Base-by-base conservation (phyloP, 2,797 vertebrate genomes). In the Sebastes flavidus region DNA sequence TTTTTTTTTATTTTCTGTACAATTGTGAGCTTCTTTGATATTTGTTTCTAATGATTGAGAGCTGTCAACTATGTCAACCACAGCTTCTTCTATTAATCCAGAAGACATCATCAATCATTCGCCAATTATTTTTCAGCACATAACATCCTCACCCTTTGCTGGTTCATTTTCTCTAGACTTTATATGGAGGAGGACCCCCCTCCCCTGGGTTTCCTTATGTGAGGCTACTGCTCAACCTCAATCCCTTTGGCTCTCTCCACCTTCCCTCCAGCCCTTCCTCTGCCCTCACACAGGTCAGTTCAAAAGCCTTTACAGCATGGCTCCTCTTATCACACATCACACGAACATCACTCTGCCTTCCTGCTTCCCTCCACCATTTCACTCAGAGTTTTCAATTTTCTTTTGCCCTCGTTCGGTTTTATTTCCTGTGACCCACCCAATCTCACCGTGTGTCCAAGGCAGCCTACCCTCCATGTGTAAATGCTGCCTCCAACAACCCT, bases 301-400 rank as follows among this genome's bases (percentile, higher is more conserved):
- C 56, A 78, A 80, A 83, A 81, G 66, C 56, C 72, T 72, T 82
- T 74, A 42, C 77, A 84, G 79, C 81, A 66, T 18, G 55, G 32
- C 58, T 80, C 4, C 68, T 81, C 87, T 89, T 88, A 92, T 87
- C 81, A 69, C 72, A 81, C 78, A 88, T 83, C 82, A 83, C 83
- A 87, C 69, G 68, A 61, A 80, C 65, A 79, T 68, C 61, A 55
- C 60, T 67, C 81, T 25, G 55, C 54, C 65, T 82, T 61, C 72
- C 60, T 25, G n/a, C 60, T 27, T 60, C 25, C 29, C n/a, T 25
- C 32, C 24, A 60, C 74, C 67, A 71, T 85, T 88, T 84, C 71
- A 77, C 72, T 81, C 72, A 75, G 71, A 76, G 52, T 77, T 81
- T 91, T 89, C 77, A 89, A 86, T 92, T 92, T 92, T 86, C 63